Conservation (phyloP, 2,888 invertebrate genomes). For the Pecten maximus region DNA sequence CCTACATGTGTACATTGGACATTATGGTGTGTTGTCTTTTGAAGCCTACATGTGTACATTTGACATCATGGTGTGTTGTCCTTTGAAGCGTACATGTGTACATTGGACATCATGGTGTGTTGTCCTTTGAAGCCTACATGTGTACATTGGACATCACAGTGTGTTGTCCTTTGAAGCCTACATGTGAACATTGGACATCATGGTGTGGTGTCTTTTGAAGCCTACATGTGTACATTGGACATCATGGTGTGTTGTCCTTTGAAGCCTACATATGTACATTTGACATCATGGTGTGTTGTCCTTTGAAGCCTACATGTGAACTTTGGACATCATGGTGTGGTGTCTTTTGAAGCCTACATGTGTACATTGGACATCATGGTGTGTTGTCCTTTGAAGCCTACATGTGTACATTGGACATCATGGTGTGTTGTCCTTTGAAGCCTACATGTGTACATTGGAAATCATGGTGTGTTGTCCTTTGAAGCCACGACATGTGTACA, state of each 20-base stretch:
- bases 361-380: too few relatives aligned
- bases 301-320: neutral
- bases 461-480: too few relatives aligned
- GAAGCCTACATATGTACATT: neutral
- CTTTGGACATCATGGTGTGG: neutral
- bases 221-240: neutral
- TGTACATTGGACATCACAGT: neutral
- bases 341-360: neutral
- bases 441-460: too few relatives aligned
- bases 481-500: neutral
- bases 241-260: neutral
- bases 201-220: neutral
- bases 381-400: too few relatives aligned
- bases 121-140: too few relatives aligned
- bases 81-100: too few relatives aligned
- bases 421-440: too few relatives aligned
- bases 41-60: too few relatives aligned
- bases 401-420: neutral
- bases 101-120: too few relatives aligned
- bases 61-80: too few relatives aligned
- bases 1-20: too few relatives aligned
- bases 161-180: neutral
- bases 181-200: neutral
- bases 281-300: neutral
- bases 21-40: too few relatives aligned